These are phyloP conservation scores for Triplophysa siluroides DNA, from an alignment of 2,113 vertebrate species.

Conservation along the genomic window DNA sequence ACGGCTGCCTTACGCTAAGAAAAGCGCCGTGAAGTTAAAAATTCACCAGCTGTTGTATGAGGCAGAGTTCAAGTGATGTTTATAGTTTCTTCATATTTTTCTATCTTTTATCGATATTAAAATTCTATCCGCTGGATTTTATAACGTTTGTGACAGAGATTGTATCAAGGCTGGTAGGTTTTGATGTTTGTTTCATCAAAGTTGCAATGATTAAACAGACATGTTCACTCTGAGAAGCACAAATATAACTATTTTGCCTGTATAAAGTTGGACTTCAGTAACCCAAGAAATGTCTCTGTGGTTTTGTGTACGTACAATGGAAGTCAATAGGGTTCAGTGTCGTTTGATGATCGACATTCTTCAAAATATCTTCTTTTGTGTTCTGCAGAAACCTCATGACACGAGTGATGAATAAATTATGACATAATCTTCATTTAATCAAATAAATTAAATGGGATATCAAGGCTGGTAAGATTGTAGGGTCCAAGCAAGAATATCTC, in stretches of 20 bases:
- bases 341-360: too few relatives aligned
- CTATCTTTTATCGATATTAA: constrained; percentile 31
- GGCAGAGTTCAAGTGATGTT: constrained; percentile 46
- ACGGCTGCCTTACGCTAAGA: constrained; percentile 49
- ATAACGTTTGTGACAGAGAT: not conserved
- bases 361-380: too few relatives aligned
- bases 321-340: too few relatives aligned
- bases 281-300: too few relatives aligned
- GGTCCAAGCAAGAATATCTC: too few relatives aligned
- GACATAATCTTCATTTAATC: too few relatives aligned
- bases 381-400: too few relatives aligned
- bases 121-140: constrained; percentile 29
- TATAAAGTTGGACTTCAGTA: not conserved
- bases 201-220: constrained; percentile 30
- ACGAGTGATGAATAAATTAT: too few relatives aligned
- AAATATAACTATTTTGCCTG: not conserved
- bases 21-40: constrained; percentile 51
- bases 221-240: not conserved
- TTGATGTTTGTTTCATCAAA: constrained; percentile 36
- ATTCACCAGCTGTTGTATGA: constrained; percentile 55
- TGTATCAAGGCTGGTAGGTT: constrained; percentile 28
- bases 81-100: constrained; percentile 30
- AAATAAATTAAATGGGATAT: too few relatives aligned
- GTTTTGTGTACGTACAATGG: too few relatives aligned
- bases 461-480: too few relatives aligned